Evolutionary conservation across 2,113 vertebrate genomes (phyloP), one percentile per base, ranked within the genome.

Genomic region (Mus pahari): DNA sequence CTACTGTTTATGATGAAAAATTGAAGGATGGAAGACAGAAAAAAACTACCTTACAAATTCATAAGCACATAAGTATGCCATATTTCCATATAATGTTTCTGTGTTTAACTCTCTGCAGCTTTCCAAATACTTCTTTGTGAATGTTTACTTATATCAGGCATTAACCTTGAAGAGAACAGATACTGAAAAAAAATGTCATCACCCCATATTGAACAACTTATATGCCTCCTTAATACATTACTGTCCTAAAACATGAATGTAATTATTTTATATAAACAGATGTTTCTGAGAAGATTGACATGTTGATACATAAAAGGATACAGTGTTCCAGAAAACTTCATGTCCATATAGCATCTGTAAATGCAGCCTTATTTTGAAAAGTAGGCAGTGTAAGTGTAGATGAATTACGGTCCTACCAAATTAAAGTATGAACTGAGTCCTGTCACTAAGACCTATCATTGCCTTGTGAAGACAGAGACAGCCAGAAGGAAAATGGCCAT

Each of bases 351-450:
- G 4, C 60, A 89, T 22, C 48, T 91, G 6, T 7, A 66, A 91
- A 66, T 86, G 12, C 66, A 22, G 66, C 36, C 19, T 94, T 45
- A 94, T 91, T 71, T 95, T 94, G 53, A 97, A 83, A 90, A 16
- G 2, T 5, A 6, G 7, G 26, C 17, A 19, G n/a, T 86, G n/a
- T 31, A 4, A 95, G 3, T 64, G 7, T 62, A 74, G 82, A 42
- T 12, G 45, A 90, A 36, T 70, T 79, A 66, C 92, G 12, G 48
- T 16, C 14, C 70, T 62, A 90, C 28, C n/a, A 19, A 79, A 16
- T 82, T 79, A 82, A 26, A 48, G 16, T 28, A 88, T 7, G 42
- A 1, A 1, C 28, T 48, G 36, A 87, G 48, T 91, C 5, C 36
- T 77, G 10, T 93, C 42, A 78, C 10, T 24, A 6, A 14, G 42